These are phyloP conservation scores for Drosophila kepulauana DNA, from an alignment of 1,140 invertebrate genomes.

Conservation along the genomic window DNA sequence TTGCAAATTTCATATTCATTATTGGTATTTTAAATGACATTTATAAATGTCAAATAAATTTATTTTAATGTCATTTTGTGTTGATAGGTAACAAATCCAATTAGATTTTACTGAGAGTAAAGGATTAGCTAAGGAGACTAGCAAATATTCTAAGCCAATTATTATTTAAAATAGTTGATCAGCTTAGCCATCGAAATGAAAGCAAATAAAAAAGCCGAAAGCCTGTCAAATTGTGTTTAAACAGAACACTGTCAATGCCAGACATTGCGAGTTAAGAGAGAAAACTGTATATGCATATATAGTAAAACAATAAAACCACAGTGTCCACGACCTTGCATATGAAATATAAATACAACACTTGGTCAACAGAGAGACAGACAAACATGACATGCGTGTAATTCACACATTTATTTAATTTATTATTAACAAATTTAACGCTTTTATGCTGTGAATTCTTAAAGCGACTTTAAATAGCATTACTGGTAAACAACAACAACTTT, in stretches of 20 bases:
- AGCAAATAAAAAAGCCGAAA: not conserved
- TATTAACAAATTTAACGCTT: conserved; percentile 40
- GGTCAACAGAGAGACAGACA: conserved; percentile 20
- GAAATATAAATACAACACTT: conserved; percentile 52
- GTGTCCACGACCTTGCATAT: conserved; percentile 25
- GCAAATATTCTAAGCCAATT: not conserved
- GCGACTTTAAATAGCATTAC: conserved; percentile 58
- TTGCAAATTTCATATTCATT: too few species aligned
- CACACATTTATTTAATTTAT: conserved; percentile 26
- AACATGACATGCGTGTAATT: not conserved
- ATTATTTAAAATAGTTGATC: not conserved
- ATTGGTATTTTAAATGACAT: too few species aligned
- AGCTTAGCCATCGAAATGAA: not conserved
- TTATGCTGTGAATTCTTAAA: conserved; percentile 55
- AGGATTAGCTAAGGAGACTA: not conserved
- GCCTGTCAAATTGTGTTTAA: not conserved
- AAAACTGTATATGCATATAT: conserved; percentile 25
- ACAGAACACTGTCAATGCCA: not conserved
- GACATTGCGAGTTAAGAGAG: not conserved
- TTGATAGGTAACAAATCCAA: not conserved
- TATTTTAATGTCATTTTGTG: not conserved
- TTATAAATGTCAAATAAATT: not conserved
- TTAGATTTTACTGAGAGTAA: not conserved
- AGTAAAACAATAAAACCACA: conserved; percentile 24
- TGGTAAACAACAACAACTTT: conserved; percentile 1